Evolutionary conservation across 2,888 invertebrate genomes (phyloP), one percentile per base, ranked within the genome.

Genomic region (Proisotoma minuta): DNA sequence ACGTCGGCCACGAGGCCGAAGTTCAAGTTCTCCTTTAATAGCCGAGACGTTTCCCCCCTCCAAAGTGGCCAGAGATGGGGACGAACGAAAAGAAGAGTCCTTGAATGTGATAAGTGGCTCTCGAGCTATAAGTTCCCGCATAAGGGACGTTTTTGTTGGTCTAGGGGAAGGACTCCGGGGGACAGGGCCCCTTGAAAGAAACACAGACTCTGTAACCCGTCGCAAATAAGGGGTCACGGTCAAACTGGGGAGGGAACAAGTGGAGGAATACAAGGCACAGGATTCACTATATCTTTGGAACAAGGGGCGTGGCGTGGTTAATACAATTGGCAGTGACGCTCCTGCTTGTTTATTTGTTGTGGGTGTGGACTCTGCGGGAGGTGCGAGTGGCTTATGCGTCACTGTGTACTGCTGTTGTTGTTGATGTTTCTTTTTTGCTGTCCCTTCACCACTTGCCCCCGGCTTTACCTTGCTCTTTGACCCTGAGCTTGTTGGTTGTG

Each of bases 171-270:
- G 64, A 40, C 51, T 18, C 29, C 61, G 61, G 5, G 10, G 29
- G 23, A 34, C 29, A 0, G 49, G 53, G 47, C 62, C 54, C 43
- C 59, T 62, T 12, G 61, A 26, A 28, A 63, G 39, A 49, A 73
- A 73, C 2, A 60, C 40, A 2, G 72, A 72, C 47, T 66, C 57
- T 0, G 73, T 70, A 5, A 73, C 73, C 23, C 72, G 67, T 29
- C 70, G 69, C 59, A 73, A 59, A 58, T 72, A 72, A 1, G 73
- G 73, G 22, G 73, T 71, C 40, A 73, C 53, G 22, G 73, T 71
- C 40, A 73, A 54, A 4, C 71, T 69, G 3, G 73, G 73, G 22
- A 72, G 59, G 47, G 72, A 72, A 40, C 70, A 20, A n/a, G n/a
- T n/a, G n/a, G n/a, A n/a, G n/a, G n/a, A n/a, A n/a, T n/a, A n/a